A percentile compares a stretch with the other conserved stretches of the same genome.
These are phyloP conservation scores for Lepidurus apus DNA, from an alignment of 1,140 invertebrate genomes.

Conservation along the genomic window DNA sequence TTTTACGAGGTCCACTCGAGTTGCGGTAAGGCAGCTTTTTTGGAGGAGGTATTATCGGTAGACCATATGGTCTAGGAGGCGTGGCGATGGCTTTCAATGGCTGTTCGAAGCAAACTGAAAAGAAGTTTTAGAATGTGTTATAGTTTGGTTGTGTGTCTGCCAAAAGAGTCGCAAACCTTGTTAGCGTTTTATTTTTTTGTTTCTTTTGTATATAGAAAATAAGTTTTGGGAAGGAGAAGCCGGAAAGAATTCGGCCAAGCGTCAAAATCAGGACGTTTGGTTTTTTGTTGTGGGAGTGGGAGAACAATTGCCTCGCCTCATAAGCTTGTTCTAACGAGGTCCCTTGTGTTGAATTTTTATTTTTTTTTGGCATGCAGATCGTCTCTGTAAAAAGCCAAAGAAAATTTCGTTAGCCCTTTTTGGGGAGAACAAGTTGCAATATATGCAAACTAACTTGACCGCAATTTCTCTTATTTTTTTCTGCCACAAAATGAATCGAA, in stretches of 20 bases:
- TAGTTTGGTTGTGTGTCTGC: neutral
- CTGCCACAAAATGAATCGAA: too few species aligned
- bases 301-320: neutral
- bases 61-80: neutral
- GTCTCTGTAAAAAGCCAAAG: neutral
- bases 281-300: neutral
- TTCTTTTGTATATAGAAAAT: neutral
- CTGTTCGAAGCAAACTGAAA: neutral
- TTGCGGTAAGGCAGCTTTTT: too few species aligned
- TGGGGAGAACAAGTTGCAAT: neutral
- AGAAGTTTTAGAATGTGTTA: neutral
- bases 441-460: too few species aligned
- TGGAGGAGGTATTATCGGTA: too few species aligned
- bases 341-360: neutral
- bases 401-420: neutral
- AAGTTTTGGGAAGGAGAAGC: neutral
- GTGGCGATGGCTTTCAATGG: too few species aligned
- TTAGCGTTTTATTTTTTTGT: neutral
- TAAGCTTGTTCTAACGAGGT: neutral
- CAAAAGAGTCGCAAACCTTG: slow-evolving; percentile 1
- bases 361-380: neutral
- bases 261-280: neutral
- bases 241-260: neutral
- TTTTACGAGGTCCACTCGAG: too few species aligned
- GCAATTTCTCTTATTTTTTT: too few species aligned